Evolutionary conservation across 1,140 invertebrate genomes (phyloP).

Genomic region (Sitodiplosis mosellana): DNA sequence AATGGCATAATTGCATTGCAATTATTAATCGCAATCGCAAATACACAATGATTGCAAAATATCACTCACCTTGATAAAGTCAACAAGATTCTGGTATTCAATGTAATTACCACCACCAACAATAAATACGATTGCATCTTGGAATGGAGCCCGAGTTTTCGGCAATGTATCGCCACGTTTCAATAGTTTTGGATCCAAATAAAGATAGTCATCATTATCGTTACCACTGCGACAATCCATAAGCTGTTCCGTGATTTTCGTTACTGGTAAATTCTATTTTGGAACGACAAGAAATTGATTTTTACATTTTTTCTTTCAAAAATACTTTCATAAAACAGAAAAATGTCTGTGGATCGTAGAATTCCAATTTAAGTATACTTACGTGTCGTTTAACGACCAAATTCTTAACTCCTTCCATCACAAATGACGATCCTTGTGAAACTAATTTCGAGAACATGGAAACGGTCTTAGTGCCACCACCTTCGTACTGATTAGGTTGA

Average conservation of each 20-base stretch:
- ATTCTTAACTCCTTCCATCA: slow-evolving; percentile 99
- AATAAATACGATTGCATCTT: slow-evolving; percentile 89
- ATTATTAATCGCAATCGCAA: too few species aligned
- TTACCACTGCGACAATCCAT: slow-evolving; percentile 67
- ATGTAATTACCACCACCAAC: slow-evolving; percentile 98
- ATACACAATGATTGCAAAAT: neutral
- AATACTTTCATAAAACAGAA: neutral
- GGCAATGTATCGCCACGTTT: slow-evolving; percentile 47
- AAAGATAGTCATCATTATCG: slow-evolving; percentile 73
- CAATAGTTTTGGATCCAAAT: slow-evolving; percentile 83
- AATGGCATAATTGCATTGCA: too few species aligned
- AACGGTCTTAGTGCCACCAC: slow-evolving; percentile 91
- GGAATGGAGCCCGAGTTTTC: slow-evolving; percentile 47
- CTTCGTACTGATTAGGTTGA: slow-evolving; percentile 55
- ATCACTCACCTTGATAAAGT: slow-evolving; percentile 81
- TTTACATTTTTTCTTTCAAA: neutral
- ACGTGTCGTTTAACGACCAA: slow-evolving; percentile 94
- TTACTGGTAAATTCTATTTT: slow-evolving; percentile 67
- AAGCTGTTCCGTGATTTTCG: slow-evolving; percentile 77
- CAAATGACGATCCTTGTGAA: slow-evolving; percentile 90
- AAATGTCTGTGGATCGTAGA: too few species aligned
- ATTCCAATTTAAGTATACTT: slow-evolving; percentile 22
- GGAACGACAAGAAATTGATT: slow-evolving; percentile 10
- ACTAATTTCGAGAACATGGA: slow-evolving; percentile 98
- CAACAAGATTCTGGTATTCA: slow-evolving; percentile 95